A percentile compares a stretch with the other conserved stretches of the same genome.
Evolutionary conservation across 2,888 invertebrate genomes (phyloP).

Genomic region (Pollenia griseotomentosa): DNA sequence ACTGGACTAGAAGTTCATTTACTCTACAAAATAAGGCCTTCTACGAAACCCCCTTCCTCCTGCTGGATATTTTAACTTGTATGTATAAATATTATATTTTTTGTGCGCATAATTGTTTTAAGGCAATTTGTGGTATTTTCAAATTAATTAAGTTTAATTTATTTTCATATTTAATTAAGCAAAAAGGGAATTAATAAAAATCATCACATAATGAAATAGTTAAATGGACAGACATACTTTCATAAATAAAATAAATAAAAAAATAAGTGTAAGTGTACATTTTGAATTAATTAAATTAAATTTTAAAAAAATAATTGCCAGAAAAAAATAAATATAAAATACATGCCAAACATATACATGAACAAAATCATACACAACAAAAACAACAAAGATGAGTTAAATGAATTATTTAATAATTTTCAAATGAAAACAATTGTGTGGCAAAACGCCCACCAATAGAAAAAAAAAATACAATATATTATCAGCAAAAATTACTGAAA

Average conservation of each 20-base stretch:
- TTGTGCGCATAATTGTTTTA: constrained; percentile 36
- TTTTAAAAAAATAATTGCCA: not conserved
- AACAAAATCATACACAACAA: not conserved
- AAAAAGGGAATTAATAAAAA: constrained; percentile 41
- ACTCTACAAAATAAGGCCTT: too few relatives aligned
- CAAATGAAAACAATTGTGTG: constrained; percentile 60
- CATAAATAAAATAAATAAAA: constrained; percentile 52
- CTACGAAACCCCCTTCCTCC: too few relatives aligned
- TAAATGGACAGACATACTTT: not conserved
- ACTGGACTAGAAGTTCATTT: too few relatives aligned
- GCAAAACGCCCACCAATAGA: constrained; percentile 45
- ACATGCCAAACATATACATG: constrained; percentile 36
- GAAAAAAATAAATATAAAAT: constrained; percentile 14
- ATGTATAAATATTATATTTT: too few relatives aligned
- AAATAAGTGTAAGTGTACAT: not conserved
- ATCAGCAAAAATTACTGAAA: not conserved
- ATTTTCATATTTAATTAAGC: constrained; percentile 59
- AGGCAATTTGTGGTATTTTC: constrained; percentile 61
- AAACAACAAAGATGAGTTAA: constrained; percentile 32
- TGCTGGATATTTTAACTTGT: too few relatives aligned
- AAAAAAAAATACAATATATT: not conserved
- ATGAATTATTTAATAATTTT: constrained; percentile 63
- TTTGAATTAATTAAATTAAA: constrained; percentile 36
- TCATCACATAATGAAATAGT: constrained; percentile 38
- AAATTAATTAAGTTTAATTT: constrained; percentile 62